Evolutionary conservation across 1,140 invertebrate genomes (phyloP), one percentile per base, ranked within the genome.

Genomic region (Chironomus tepperi): DNA sequence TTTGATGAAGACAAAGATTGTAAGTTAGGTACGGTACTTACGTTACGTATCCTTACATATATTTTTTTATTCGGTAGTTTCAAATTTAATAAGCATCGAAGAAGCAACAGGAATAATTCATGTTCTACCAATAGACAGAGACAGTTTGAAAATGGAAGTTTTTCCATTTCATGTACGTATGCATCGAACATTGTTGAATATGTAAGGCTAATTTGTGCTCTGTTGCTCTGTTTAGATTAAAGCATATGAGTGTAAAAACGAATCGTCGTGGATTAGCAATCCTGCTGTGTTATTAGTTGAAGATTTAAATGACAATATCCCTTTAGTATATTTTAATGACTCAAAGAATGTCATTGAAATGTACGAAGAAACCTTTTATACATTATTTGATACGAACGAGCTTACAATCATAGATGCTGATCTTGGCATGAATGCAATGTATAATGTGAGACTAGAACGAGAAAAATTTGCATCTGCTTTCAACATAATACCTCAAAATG

Each of bases 261-360:
- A 76, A 42, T 77, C 77, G 0, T 85, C 81, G 64, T 77, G 75
- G 7, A 83, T 82, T 0, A 77, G 76, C 5, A 76, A 79, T 12
- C 78, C 77, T 5, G 82, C 86, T 0, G 81, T 83, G 0, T 83
- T 87, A 43, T 86, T 86, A 19, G 81, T 88, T 18, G 81, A 85
- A 43, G 87, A 87, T 76, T 78, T 86, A 1, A 87, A 87, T 75
- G 85, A 88, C 76, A 82, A 87, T 77, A 76, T 64, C n/a, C 87
- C 87, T 0, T 76, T 78, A 76, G 82, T 84, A 0, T 74, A 80
- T 70, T 70, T 70, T 57, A 57, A 57, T 57, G 47, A 7, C 77
- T 80, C 0, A 65, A 79, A 3, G 78, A 77, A 9, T 83, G 84
- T 73, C 0, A 80, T 84, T 16, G 73, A 77, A 1, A 84, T 85